phyloP scores from a whole-genome alignment of 2,113 vertebrate species.

The Chaetops frenatus region DNA sequence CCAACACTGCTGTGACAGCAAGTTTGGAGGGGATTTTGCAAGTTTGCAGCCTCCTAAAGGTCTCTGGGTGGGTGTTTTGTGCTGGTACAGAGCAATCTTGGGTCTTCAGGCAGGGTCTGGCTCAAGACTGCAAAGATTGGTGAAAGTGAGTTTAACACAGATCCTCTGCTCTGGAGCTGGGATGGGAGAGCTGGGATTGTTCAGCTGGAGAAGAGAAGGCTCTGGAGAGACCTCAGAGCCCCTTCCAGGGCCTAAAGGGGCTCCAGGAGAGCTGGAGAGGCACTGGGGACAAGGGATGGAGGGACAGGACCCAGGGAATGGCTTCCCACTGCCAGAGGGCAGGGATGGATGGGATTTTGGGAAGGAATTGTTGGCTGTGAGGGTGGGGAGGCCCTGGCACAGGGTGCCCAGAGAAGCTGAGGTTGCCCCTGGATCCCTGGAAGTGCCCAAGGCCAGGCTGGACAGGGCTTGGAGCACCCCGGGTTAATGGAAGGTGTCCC shows the following conservation, averaged over 20 bases:
- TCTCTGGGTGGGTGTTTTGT: neutral
- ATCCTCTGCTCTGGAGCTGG: neutral
- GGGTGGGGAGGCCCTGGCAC: neutral
- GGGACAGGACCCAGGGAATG: neutral
- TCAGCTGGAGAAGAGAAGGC: neutral
- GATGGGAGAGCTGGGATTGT: neutral
- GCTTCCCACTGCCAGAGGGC: neutral
- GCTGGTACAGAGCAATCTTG: neutral
- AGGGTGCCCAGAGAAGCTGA: neutral
- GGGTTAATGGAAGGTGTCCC: neutral
- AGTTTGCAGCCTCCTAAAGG: neutral
- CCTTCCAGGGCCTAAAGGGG: neutral
- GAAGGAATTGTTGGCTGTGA: rapidly evolving
- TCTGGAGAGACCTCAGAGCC: neutral
- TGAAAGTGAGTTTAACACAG: neutral
- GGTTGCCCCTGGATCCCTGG: neutral
- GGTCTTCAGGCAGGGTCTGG: rapidly evolving
- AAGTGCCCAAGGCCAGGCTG: neutral
- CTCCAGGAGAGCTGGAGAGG: neutral
- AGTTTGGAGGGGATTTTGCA: neutral
- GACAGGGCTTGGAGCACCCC: rapidly evolving
- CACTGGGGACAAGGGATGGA: neutral
- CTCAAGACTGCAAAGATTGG: neutral
- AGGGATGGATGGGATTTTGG: too few relatives aligned
- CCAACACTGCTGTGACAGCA: neutral